Conservation (phyloP, 2,113 vertebrate genomes). For the Cervus canadensis region DNA sequence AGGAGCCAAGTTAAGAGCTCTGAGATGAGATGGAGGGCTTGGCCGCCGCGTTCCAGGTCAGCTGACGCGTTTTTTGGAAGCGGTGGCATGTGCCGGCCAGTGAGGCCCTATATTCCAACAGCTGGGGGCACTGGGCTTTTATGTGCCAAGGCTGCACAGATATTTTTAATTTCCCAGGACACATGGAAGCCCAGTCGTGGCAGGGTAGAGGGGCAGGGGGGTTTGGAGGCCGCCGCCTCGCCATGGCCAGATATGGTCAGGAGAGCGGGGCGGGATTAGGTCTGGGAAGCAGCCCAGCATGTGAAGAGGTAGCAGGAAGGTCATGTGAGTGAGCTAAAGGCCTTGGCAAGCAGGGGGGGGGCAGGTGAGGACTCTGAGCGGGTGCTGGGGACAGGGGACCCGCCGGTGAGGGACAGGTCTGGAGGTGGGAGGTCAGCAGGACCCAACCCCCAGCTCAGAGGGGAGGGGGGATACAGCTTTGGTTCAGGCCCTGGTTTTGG, state of each 20-base stretch:
- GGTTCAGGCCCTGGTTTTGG: neutral
- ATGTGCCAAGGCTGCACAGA: neutral
- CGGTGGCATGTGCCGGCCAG: neutral
- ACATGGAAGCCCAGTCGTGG: neutral
- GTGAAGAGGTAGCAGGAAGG: neutral
- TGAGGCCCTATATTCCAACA: neutral
- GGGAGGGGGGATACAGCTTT: neutral
- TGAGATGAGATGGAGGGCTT: neutral
- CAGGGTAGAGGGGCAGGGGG: neutral
- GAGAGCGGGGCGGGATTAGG: neutral
- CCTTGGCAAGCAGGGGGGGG: neutral
- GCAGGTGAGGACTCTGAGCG: neutral
- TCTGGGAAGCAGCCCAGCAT: neutral
- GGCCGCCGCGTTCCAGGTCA: neutral
- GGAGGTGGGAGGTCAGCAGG: neutral
- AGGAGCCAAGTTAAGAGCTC: neutral
- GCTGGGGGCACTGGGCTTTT: neutral
- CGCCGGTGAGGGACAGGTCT: neutral
- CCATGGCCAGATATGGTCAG: neutral
- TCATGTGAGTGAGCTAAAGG: neutral
- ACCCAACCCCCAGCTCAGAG: neutral
- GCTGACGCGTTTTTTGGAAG: neutral
- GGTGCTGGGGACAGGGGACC: neutral
- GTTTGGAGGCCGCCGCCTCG: neutral
- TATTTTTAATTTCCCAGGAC: constrained; percentile 50